A percentile compares a stretch with the other conserved stretches of the same genome.
These are phyloP conservation scores for Gnathonemus longibarbis DNA, from an alignment of 2,113 vertebrate genomes.

Conservation along the genomic window DNA sequence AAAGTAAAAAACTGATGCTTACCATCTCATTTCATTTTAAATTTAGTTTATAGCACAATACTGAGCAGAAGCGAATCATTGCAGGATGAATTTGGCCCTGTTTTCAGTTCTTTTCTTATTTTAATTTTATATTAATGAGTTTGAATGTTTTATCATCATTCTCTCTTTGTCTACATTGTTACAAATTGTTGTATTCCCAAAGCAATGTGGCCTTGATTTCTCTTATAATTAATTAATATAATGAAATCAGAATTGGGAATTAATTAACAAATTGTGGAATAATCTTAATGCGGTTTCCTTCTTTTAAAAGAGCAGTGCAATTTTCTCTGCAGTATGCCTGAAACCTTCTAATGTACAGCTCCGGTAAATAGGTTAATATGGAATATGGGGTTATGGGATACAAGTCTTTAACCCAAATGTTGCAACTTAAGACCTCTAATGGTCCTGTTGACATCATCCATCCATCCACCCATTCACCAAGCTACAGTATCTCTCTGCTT, in stretches of 20 bases:
- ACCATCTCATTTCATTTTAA: neutral
- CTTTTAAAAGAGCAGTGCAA: neutral
- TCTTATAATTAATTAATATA: slow-evolving; percentile 15
- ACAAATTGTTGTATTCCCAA: neutral
- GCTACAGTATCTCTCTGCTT: neutral
- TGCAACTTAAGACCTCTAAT: neutral
- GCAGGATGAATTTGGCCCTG: neutral
- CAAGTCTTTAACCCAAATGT: neutral
- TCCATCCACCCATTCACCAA: neutral
- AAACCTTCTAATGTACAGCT: neutral
- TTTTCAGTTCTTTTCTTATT: neutral
- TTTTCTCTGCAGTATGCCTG: neutral
- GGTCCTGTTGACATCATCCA: neutral
- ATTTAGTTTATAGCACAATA: neutral
- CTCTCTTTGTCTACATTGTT: neutral
- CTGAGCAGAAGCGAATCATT: neutral
- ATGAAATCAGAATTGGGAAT: slow-evolving; percentile 3
- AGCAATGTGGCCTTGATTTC: slow-evolving; percentile 8
- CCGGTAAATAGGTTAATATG: neutral
- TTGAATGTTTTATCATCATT: slow-evolving; percentile 1
- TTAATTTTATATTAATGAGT: neutral
- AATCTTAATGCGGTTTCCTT: neutral
- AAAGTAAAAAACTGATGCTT: neutral
- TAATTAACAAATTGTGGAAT: neutral
- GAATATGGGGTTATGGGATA: neutral